Evolutionary conservation across 2,888 invertebrate genomes (phyloP), one percentile per base, ranked within the genome.

Genomic region (Apotomis capreana): DNA sequence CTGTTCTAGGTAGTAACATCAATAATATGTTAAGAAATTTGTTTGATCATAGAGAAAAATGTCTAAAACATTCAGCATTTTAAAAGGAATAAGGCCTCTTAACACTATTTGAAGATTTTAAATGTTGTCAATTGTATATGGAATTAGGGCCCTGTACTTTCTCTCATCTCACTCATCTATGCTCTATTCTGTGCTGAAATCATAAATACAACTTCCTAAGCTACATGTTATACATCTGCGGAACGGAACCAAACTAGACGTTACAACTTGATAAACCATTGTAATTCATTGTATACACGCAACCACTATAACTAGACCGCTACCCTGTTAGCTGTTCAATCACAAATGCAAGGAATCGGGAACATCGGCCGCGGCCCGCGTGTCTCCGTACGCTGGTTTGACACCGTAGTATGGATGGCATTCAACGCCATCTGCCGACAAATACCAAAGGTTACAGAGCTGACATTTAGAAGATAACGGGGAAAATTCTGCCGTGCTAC

Each of bases 181-280:
- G 3, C 6, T 40, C 6, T 40, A 40, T 40, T 40, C 40, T 40
- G 40, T 40, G 40, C 40, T 40, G 4, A 40, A 40, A 40, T 5
- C 40, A 6, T 44, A 44, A 44, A 8, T 49, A 49, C 10, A 49
- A 49, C 49, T 49, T 49, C 40, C 40, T 40, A 40, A 26, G 40
- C 40, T 40, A 40, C 9, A 49, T 10, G 49, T 49, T 1, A 3
- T 1, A 49, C 49, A 49, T 49, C 49, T 49, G 10, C 73, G 67
- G 75, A 49, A 51, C 67, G 59, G 65, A 74, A 68, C 49, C 49
- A 61, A 68, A 60, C 70, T 70, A 78, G 78, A 80, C 77, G 78
- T 74, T 78, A 76, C 75, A 79, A 73, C 72, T 69, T 74, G 79
- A 81, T 79, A 81, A 79, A 77, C 74, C 75, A 81, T 80, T 80